Conservation (phyloP, 2,888 invertebrate genomes). For the Agrochola litura region DNA sequence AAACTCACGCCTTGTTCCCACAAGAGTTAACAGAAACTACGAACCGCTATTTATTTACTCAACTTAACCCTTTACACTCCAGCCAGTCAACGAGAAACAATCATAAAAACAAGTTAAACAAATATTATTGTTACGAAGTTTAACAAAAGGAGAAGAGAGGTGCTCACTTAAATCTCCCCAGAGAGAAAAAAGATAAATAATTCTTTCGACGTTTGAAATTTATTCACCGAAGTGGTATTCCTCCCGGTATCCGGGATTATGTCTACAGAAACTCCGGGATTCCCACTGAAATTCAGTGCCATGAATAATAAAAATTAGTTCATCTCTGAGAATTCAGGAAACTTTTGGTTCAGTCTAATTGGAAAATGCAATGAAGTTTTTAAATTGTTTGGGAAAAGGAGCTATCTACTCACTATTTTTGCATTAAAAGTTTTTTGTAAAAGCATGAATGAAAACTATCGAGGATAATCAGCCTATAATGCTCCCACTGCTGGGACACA, state of each 20-base stretch:
- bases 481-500: no score
- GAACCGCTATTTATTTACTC: conserved; percentile 20
- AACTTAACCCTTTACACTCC: conserved; percentile 19
- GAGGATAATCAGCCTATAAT: no score
- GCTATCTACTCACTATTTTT: no score
- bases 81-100: conserved; percentile 19
- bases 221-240: conserved; percentile 74
- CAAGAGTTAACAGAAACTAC: conserved; percentile 10
- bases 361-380: conserved; percentile 42
- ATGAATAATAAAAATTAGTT: conserved; percentile 80
- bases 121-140: conserved; percentile 50
- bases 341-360: conserved; percentile 51
- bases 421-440: not conserved
- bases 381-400: not conserved
- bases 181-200: conserved; percentile 68
- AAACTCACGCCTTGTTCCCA: not conserved
- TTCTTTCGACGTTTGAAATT: conserved; percentile 72
- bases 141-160: conserved; percentile 46
- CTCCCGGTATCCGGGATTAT: conserved; percentile 76
- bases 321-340: conserved; percentile 49
- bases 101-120: conserved; percentile 48
- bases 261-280: conserved; percentile 68
- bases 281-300: conserved; percentile 73
- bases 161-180: conserved; percentile 62
- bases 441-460: conserved; percentile 9